Evolutionary conservation across 2,113 vertebrate genomes (phyloP).

Genomic region (Amphiprion percula): DNA sequence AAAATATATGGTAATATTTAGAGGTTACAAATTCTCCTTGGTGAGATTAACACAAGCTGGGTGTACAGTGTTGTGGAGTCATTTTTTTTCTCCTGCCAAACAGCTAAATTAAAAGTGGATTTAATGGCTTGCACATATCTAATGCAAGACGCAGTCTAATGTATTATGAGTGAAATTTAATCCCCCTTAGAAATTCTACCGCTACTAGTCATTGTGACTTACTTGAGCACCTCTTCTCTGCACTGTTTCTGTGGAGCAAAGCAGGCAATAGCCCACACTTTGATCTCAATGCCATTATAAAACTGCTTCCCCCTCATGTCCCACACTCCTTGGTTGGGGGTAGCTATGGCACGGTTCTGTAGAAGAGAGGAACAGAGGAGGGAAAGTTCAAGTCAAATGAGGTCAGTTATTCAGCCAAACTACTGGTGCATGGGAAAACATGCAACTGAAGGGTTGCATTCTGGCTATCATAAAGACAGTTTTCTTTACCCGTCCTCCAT

Average conservation of each 20-base stretch:
- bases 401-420: conserved; percentile 13
- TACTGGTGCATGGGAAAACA: neutral
- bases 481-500: conserved; percentile 92
- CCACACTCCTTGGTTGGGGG: conserved; percentile 99
- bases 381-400: conserved; percentile 13
- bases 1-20: too few species aligned
- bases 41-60: neutral
- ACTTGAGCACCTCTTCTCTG: conserved; percentile 99
- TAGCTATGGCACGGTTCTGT: conserved; percentile 98
- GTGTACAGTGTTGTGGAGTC: neutral
- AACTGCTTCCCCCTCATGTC: conserved; percentile 99
- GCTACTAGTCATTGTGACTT: conserved; percentile 75
- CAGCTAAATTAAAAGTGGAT: conserved; percentile 11
- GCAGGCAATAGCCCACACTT: conserved; percentile 99
- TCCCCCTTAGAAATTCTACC: neutral
- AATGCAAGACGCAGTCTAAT: neutral
- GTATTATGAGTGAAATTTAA: neutral
- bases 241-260: conserved; percentile 99
- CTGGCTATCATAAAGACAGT: neutral
- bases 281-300: conserved; percentile 99
- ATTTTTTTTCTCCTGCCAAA: neutral
- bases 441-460: neutral
- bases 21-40: neutral
- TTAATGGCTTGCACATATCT: neutral
- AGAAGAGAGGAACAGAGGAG: conserved; percentile 45